These are phyloP conservation scores for Triplophysa dalaica DNA, from an alignment of 2,113 vertebrate species.

Conservation along the genomic window DNA sequence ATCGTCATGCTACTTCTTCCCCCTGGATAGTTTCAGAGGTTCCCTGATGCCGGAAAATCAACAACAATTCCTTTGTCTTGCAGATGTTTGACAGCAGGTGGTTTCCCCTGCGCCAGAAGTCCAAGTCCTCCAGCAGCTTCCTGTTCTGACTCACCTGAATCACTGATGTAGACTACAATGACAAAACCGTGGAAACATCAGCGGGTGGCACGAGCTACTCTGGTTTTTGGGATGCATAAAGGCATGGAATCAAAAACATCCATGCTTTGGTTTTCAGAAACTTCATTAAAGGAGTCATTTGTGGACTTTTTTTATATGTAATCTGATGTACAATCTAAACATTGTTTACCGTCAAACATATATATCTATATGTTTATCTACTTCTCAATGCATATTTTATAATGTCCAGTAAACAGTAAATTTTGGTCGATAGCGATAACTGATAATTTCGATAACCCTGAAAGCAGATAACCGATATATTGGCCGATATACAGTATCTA, in stretches of 20 bases:
- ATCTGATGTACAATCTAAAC: too few species aligned
- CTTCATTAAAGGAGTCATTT: too few species aligned
- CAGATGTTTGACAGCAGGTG: slow-evolving; percentile 34
- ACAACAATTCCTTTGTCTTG: background rate
- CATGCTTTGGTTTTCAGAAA: too few species aligned
- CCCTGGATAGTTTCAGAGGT: slow-evolving; percentile 9
- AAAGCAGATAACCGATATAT: too few species aligned
- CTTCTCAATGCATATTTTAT: too few species aligned
- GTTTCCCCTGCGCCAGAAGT: slow-evolving; percentile 7
- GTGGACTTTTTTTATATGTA: too few species aligned
- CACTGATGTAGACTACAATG: background rate
- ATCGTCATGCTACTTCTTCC: background rate
- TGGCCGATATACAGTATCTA: too few species aligned
- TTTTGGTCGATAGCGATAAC: too few species aligned
- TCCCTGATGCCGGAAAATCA: slow-evolving; percentile 2
- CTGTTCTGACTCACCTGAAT: slow-evolving; percentile 1
- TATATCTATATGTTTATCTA: too few species aligned
- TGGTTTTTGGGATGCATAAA: background rate
- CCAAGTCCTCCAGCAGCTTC: slow-evolving; percentile 3
- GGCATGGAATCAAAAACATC: background rate
- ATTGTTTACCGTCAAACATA: too few species aligned
- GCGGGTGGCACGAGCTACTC: background rate
- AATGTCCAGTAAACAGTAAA: too few species aligned
- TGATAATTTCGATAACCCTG: too few species aligned
- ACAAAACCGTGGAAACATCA: background rate